A percentile compares a stretch with the other conserved stretches of the same genome.
phyloP scores from a whole-genome alignment of 1,140 invertebrate genomes.

The Venturia canescens region DNA sequence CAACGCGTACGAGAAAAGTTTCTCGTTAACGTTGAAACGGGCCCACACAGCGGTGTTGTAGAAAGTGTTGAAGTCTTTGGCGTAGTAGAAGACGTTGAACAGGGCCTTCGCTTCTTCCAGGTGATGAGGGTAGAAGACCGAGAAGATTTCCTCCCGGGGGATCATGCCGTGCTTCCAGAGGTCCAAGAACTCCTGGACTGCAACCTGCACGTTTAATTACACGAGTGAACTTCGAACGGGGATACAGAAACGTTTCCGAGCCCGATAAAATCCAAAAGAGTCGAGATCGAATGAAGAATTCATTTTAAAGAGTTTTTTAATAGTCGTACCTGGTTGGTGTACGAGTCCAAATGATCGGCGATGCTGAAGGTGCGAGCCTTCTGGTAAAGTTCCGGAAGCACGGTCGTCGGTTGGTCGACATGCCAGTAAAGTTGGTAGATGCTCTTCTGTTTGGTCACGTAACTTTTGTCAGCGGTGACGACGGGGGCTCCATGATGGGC shows the following conservation, averaged over 20 bases:
- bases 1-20: slow-evolving; percentile 81
- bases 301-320: background rate
- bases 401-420: slow-evolving; percentile 78
- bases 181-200: slow-evolving; percentile 80
- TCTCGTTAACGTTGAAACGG: slow-evolving; percentile 80
- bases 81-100: slow-evolving; percentile 84
- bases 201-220: slow-evolving; percentile 72
- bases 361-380: slow-evolving; percentile 78
- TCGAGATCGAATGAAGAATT: no score
- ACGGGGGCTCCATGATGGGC: slow-evolving; percentile 75
- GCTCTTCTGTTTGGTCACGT: slow-evolving; percentile 78
- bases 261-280: no score
- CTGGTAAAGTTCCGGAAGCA: slow-evolving; percentile 74
- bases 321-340: slow-evolving; percentile 65
- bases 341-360: slow-evolving; percentile 76
- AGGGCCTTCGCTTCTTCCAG: slow-evolving; percentile 80
- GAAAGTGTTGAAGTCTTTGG: slow-evolving; percentile 79
- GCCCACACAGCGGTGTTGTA: slow-evolving; percentile 77
- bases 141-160: slow-evolving; percentile 80
- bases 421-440: slow-evolving; percentile 81
- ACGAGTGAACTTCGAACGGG: background rate
- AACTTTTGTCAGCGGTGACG: slow-evolving; percentile 73
- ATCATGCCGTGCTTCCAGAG: slow-evolving; percentile 78
- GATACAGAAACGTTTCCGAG: no score
- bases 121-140: slow-evolving; percentile 80